Base-by-base conservation (phyloP, 1,140 invertebrate genomes). In the Aphidius gifuensis region DNA sequence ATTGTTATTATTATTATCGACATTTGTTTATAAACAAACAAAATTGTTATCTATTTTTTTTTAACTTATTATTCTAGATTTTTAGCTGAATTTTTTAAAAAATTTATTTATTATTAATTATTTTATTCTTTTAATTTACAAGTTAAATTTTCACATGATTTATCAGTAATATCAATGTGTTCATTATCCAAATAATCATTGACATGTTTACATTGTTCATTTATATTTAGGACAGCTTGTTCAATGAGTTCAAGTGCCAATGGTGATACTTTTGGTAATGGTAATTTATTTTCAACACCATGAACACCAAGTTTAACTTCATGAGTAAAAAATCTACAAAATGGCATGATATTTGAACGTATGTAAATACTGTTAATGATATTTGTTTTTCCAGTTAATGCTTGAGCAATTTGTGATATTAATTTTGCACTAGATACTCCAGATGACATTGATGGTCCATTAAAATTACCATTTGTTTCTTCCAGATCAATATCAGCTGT, bases 361-460 rank as follows among this genome's bases (percentile, higher is more conserved):
- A 76, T 70, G 57, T 69, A 79, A 32, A 72, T 76, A 60, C 68
- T 71, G 4, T 67, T 56, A 45, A 64, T 54, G 21, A 71, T 59
- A 53, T 68, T 68, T 0, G 65, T 58, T 38, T 64, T 58, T 5
- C 71, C 72, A 11, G 40, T 64, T 5, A 77, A 38, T 51, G 71
- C 76, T 56, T 61, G 51, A 8, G 68, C 70, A 9, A 78, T 51
- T 8, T 60, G 53, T 8, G 71, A 65, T 38, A 79, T 69, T 9
- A 80, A 71, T 66, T 73, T 78, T 39, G 72, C 73, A 32, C 65
- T 66, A 5, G 76, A 69, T 21, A 65, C 61, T 55, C 69, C 74
- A 9, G 58, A 67, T 0, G 74, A 73, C 5, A 78, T 46, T 5
- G 63, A 51, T 5, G 71, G 62, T 11, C 70, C 68, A 32, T 59